Base-by-base conservation (phyloP, 2,113 vertebrate genomes). In the Hemicordylus capensis region DNA sequence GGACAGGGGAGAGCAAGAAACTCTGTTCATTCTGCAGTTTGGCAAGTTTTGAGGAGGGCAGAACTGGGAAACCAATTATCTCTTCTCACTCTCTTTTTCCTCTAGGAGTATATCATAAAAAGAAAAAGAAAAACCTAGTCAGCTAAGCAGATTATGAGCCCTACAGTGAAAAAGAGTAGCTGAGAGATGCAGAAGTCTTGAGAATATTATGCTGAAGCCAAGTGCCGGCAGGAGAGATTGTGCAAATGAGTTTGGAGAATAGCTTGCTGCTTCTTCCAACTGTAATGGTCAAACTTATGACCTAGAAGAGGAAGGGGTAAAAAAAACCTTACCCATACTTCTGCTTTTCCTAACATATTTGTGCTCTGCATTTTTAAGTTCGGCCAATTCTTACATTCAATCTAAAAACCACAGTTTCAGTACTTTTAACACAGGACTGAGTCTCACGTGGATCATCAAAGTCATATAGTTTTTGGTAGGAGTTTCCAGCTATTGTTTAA, bases 171-270 rank as follows among this genome's bases (percentile, higher is more conserved):
- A 84, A 56, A 77, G 77, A 63, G 76, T 46, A 87, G 56, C 81
- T 58, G 42, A 89, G 42, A 88, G 81, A 87, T 91, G 76, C 78
- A 87, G 67, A 85, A 87, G 59, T 79, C 86, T 80, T 70, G 37
- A 89, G 84, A 82, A 59, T 24, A 70, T 61, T 6, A 39, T 31
- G 69, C 48, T 84, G 83, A 84, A 92, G 67, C 64, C 44, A 80
- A 88, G 81, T 58, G 39, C 14, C 76, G 73, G 59, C 26, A 83
- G 87, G 80, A 90, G 58, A 58, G 34, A 51, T 74, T 86, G 69
- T 51, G 39, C 44, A 87, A 77, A 6, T 63, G 24, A 54, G 51
- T 67, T 6, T 82, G 61, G 72, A 92, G 83, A 54, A 88, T 54
- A 72, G 46, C 12, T 54, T 44, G 78, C 48, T 10, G n/a, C 24